Conservation (phyloP, 2,888 invertebrate genomes). For the Apoda limacodes region DNA sequence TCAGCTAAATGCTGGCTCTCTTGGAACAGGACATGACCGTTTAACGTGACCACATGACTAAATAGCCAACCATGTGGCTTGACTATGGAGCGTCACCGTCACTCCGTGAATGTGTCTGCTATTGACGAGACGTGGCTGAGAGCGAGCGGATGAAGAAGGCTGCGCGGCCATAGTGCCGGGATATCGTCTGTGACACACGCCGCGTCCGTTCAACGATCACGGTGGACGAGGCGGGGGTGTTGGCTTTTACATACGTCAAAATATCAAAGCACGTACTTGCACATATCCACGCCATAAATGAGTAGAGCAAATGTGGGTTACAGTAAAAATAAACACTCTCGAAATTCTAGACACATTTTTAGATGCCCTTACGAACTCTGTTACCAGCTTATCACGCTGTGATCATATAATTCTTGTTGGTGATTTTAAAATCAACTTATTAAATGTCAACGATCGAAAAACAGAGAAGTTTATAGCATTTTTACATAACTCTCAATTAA, state of each 20-base stretch:
- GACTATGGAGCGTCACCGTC: background rate
- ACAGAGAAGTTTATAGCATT: background rate
- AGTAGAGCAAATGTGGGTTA: too few relatives aligned
- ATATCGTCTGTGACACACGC: slow-evolving; percentile 2
- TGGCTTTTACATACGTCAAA: too few relatives aligned
- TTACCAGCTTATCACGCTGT: background rate
- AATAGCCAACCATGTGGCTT: too few relatives aligned
- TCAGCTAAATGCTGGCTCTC: slow-evolving; percentile 3
- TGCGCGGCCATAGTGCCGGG: background rate
- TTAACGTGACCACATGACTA: too few relatives aligned
- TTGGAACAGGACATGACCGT: slow-evolving; percentile 4
- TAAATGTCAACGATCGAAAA: background rate
- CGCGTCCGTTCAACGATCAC: background rate
- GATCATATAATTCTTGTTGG: background rate
- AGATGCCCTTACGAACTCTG: background rate
- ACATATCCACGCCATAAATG: too few relatives aligned
- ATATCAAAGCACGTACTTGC: too few relatives aligned
- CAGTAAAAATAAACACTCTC: too few relatives aligned
- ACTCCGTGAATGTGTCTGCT: slow-evolving; percentile 2
- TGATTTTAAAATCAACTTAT: slow-evolving; percentile 1
- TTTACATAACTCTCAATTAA: background rate
- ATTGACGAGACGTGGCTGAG: slow-evolving; percentile 7
- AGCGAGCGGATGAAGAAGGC: slow-evolving; percentile 1
- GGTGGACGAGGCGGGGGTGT: too few relatives aligned
- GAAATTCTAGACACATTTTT: too few relatives aligned